phyloP scores from a whole-genome alignment of 1,140 invertebrate genomes.

The Planococcus citri region DNA sequence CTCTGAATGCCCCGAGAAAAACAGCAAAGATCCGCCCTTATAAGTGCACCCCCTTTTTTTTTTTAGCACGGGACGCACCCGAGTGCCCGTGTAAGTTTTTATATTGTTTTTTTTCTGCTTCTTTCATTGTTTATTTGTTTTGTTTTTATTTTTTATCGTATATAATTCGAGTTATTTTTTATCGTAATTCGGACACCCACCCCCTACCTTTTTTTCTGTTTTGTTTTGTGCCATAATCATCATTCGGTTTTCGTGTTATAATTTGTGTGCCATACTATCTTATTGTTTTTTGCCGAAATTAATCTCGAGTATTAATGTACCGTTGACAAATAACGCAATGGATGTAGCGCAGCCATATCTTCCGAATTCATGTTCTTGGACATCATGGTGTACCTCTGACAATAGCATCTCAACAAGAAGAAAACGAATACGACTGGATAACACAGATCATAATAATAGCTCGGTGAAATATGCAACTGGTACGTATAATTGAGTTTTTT shows the following conservation, averaged over 20 bases:
- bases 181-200: no score
- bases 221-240: background rate
- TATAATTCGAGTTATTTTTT: background rate
- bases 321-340: conserved; percentile 5
- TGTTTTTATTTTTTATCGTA: background rate
- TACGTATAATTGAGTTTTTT: no score
- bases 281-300: background rate
- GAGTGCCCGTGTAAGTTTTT: background rate
- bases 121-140: conserved; percentile 8
- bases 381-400: background rate
- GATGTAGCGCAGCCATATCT: conserved; percentile 15
- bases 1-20: conserved; percentile 30
- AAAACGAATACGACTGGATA: conserved; percentile 2
- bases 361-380: conserved; percentile 11
- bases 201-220: background rate
- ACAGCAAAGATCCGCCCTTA: conserved; percentile 29
- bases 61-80: background rate
- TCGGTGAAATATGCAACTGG: background rate
- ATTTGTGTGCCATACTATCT: background rate
- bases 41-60: background rate
- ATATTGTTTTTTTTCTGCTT: background rate
- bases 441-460: background rate
- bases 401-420: background rate
- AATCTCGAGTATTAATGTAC: background rate
- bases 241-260: background rate